Conservation (phyloP, 2,113 vertebrate genomes). For the Puntigrus tetrazona region DNA sequence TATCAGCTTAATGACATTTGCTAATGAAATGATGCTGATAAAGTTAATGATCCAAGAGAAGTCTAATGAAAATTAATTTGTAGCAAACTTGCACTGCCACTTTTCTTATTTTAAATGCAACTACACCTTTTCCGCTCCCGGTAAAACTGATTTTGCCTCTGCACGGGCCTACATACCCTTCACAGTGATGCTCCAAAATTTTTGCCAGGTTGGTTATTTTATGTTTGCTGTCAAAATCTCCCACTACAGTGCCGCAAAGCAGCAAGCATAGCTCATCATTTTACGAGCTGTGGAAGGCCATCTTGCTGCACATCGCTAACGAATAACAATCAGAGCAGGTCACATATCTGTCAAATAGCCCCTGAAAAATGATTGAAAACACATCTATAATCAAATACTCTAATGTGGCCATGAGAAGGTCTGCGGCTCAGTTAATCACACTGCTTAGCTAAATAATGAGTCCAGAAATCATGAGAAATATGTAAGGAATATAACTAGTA, state of each 20-base stretch:
- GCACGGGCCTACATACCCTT: neutral
- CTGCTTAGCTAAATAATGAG: neutral
- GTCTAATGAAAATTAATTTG: slow-evolving; percentile 35
- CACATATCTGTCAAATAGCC: slow-evolving; percentile 31
- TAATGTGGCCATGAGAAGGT: slow-evolving; percentile 24
- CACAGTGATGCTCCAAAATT: slow-evolving; percentile 1
- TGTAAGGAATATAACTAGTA: neutral
- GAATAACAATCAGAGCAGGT: slow-evolving; percentile 46
- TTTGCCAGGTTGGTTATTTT: slow-evolving; percentile 23
- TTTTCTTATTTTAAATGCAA: slow-evolving; percentile 8
- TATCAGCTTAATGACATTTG: slow-evolving; percentile 37
- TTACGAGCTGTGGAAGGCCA: slow-evolving; percentile 43
- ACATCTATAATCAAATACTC: slow-evolving; percentile 15
- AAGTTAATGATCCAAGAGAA: slow-evolving; percentile 25
- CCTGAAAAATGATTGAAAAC: slow-evolving; percentile 23
- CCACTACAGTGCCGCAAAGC: slow-evolving; percentile 32
- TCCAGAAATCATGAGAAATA: neutral
- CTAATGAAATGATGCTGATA: slow-evolving; percentile 42
- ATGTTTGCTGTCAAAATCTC: slow-evolving; percentile 33
- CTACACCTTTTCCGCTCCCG: neutral
- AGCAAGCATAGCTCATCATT: slow-evolving; percentile 38
- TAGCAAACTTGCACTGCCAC: slow-evolving; percentile 1
- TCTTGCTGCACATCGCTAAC: slow-evolving; percentile 26
- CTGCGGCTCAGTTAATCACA: slow-evolving; percentile 5
- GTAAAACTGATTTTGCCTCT: neutral